Evolutionary conservation across 2,797 vertebrate genomes (phyloP).

Genomic region (Hylomyscus alleni): DNA sequence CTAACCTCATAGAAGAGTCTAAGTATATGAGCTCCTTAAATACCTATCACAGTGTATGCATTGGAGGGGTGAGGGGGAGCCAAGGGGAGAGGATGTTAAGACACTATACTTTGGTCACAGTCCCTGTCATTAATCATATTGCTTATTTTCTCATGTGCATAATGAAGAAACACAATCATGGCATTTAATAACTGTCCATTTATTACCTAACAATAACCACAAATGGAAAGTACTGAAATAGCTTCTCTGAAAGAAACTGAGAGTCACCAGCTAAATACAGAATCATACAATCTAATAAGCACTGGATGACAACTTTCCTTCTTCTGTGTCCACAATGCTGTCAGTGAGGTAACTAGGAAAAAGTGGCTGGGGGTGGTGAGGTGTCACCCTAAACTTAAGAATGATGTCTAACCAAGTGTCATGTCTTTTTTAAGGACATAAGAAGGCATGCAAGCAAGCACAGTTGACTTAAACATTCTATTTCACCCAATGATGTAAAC

Average conservation of each 20-base stretch:
- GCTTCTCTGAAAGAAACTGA: not conserved
- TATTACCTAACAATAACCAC: conserved; percentile 17
- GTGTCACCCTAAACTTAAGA: not conserved
- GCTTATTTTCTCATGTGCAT: not conserved
- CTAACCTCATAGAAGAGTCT: conserved; percentile 15
- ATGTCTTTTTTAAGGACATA: not conserved
- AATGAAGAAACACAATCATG: not conserved
- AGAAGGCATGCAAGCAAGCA: not conserved
- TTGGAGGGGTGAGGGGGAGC: rapidly evolving
- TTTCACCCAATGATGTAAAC: not conserved
- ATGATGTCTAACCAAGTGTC: not conserved
- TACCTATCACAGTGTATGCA: not conserved
- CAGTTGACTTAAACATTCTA: not conserved
- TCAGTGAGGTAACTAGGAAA: not conserved
- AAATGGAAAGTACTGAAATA: not conserved
- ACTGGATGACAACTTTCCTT: not conserved
- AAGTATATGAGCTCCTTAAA: conserved; percentile 7
- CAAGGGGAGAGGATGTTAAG: not conserved
- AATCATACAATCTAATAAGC: not conserved
- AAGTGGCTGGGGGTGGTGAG: rapidly evolving
- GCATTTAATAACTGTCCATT: not conserved
- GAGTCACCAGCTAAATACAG: not conserved
- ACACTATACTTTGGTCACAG: not conserved
- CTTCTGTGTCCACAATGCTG: not conserved
- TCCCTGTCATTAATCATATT: not conserved